A percentile compares a stretch with the other conserved stretches of the same genome.
Evolutionary conservation across 2,888 invertebrate species (phyloP).

Genomic region (Operophtera brumata): DNA sequence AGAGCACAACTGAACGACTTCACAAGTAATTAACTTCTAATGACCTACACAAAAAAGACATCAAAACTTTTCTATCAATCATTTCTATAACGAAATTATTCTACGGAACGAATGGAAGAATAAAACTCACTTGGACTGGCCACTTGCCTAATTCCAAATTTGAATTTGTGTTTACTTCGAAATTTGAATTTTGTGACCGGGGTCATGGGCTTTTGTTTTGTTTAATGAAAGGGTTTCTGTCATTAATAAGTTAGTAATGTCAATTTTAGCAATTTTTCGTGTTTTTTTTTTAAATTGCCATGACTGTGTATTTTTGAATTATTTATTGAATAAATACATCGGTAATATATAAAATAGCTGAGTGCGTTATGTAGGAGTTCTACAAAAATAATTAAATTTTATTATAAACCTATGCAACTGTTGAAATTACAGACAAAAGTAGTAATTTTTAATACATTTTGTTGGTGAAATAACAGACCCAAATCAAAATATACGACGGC

Average conservation of each 20-base stretch:
- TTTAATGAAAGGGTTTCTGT: conserved; percentile 25
- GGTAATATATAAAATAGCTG: too few relatives aligned
- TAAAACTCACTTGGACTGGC: conserved; percentile 12
- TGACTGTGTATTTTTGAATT: too few relatives aligned
- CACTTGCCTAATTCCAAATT: conserved; percentile 19
- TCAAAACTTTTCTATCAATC: conserved; percentile 70
- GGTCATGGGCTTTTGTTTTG: conserved; percentile 54
- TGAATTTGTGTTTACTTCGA: conserved; percentile 34
- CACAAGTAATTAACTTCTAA: conserved; percentile 76
- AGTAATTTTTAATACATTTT: conserved; percentile 40
- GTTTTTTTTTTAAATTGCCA: background rate
- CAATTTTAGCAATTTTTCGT: conserved; percentile 6
- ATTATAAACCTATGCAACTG: conserved; percentile 9
- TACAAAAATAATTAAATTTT: too few relatives aligned
- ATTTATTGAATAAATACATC: too few relatives aligned
- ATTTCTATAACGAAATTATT: conserved; percentile 66
- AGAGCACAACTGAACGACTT: conserved; percentile 70
- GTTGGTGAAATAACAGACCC: conserved; percentile 54
- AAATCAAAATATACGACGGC: conserved; percentile 62
- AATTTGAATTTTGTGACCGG: conserved; percentile 63
- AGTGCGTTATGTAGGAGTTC: too few relatives aligned
- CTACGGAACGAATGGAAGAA: conserved; percentile 41
- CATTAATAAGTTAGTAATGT: conserved; percentile 11
- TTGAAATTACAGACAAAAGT: conserved; percentile 25
- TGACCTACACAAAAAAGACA: conserved; percentile 74